Percentiles rank a stretch among this genome's conserved stretches.
These are phyloP conservation scores for Rhabdornis inornatus DNA, from an alignment of 2,113 vertebrate species.

Conservation along the genomic window DNA sequence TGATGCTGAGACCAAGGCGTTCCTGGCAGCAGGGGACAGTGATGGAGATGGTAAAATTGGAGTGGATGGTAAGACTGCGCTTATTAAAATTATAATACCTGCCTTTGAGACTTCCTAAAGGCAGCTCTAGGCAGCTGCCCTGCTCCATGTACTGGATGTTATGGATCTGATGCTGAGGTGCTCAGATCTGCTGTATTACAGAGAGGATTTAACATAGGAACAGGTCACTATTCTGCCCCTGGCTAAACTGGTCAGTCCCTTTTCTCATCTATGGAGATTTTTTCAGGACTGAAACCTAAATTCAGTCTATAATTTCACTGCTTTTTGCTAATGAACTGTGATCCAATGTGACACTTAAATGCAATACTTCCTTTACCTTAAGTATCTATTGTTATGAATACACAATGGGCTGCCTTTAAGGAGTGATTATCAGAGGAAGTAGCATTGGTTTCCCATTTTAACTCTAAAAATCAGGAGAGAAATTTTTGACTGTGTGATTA, in stretches of 20 bases:
- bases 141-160: not conserved
- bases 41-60: slow-evolving; percentile 83
- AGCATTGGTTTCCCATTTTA: not conserved
- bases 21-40: slow-evolving; percentile 75
- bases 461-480: not conserved
- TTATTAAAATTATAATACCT: not conserved
- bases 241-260: not conserved
- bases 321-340: not conserved
- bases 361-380: not conserved
- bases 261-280: not conserved
- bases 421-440: not conserved
- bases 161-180: not conserved
- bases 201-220: not conserved
- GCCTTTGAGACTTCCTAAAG: not conserved
- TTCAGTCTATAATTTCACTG: not conserved
- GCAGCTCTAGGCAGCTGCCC: not conserved
- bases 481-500: not conserved
- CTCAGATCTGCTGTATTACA: not conserved
- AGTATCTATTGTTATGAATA: not conserved
- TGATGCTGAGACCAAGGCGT: slow-evolving; percentile 72
- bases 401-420: not conserved
- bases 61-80: slow-evolving; percentile 69
- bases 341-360: not conserved
- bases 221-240: not conserved
- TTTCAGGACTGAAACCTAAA: not conserved